Percentiles rank a stretch among this genome's conserved stretches.
These are phyloP conservation scores for Branchinecta sandiegonensis DNA, from an alignment of 2,888 invertebrate species.

Conservation along the genomic window DNA sequence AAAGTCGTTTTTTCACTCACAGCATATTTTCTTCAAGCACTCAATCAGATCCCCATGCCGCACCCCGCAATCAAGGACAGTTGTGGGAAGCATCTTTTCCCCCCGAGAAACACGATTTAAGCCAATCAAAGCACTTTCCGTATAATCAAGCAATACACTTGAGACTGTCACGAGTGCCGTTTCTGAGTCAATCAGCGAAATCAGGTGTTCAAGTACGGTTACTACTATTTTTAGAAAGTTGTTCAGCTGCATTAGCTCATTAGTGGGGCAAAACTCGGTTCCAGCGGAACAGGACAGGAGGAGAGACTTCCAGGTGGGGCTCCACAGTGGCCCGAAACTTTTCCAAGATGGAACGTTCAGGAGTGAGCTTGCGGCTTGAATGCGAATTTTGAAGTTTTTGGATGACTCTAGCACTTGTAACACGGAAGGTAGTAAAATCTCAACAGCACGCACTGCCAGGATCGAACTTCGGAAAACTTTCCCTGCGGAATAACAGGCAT, in stretches of 20 bases:
- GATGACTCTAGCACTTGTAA: neutral
- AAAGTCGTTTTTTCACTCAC: neutral
- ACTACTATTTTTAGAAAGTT: neutral
- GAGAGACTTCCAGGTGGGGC: neutral
- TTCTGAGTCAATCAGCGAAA: neutral
- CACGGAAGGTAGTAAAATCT: neutral
- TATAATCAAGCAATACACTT: conserved; percentile 3
- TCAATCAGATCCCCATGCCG: neutral
- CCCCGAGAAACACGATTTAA: neutral
- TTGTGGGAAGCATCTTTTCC: neutral
- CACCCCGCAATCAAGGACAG: neutral
- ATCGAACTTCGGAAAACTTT: neutral
- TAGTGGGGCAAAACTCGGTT: neutral
- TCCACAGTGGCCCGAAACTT: neutral
- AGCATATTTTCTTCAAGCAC: neutral
- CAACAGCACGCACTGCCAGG: neutral
- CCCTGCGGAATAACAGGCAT: conserved; percentile 1
- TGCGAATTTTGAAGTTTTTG: conserved; percentile 9
- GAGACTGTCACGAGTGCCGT: neutral
- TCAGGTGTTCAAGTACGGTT: neutral
- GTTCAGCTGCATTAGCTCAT: conserved; percentile 7
- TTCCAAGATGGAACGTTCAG: conserved; percentile 7
- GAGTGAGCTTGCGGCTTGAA: neutral
- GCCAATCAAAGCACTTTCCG: neutral
- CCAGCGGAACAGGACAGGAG: conserved; percentile 4